A percentile compares a stretch with the other conserved stretches of the same genome.
These are phyloP conservation scores for Trachythela sp. DNA, from an alignment of 64 coral and sea anemone genomes.

Conservation along the genomic window DNA sequence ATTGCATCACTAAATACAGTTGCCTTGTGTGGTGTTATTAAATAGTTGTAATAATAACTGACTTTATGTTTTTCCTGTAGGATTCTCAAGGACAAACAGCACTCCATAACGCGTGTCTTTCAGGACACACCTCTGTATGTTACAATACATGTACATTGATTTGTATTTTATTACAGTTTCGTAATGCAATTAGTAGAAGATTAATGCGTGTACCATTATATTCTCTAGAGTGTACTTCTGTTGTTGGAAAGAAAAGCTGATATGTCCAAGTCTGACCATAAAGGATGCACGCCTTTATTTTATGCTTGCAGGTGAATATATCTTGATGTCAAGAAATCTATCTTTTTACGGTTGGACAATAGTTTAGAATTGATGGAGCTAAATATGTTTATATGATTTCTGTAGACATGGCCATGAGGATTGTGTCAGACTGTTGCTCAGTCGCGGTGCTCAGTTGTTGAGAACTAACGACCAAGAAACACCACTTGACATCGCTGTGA, in stretches of 20 bases:
- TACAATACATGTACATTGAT: too few species aligned
- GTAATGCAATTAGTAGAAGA: too few species aligned
- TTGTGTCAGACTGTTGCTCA: background rate
- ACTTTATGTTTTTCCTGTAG: background rate
- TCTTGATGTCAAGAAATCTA: background rate
- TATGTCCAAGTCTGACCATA: background rate
- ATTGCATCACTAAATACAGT: too few species aligned
- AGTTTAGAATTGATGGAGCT: background rate
- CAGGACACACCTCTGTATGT: background rate
- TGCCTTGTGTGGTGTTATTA: too few species aligned
- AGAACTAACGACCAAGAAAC: slow-evolving; percentile 14
- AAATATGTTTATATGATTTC: background rate
- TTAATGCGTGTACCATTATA: background rate
- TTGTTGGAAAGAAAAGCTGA: slow-evolving; percentile 2
- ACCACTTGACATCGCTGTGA: background rate
- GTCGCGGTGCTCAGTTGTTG: background rate
- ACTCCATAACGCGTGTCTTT: background rate
- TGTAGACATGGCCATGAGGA: background rate
- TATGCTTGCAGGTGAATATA: background rate
- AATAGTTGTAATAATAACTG: too few species aligned
- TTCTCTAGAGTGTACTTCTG: background rate
- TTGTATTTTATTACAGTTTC: too few species aligned
- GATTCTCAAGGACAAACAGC: background rate
- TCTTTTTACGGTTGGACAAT: background rate
- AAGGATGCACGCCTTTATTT: background rate